Percentiles rank a stretch among this genome's conserved stretches.
phyloP scores from a whole-genome alignment of 2,888 invertebrate genomes.

The Nycteola revayana region DNA sequence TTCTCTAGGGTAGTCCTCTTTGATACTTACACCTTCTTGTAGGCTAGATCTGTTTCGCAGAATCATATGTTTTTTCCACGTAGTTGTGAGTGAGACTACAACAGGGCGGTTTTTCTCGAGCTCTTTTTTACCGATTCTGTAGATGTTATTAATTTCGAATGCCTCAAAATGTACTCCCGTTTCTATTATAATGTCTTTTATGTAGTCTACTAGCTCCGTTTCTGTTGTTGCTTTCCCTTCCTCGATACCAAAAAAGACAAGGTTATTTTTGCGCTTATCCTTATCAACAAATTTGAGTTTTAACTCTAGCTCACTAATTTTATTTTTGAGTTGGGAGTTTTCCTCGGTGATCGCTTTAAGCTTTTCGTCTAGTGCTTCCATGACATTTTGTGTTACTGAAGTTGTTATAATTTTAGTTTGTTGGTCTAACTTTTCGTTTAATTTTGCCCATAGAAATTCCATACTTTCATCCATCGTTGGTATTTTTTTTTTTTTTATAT shows the following conservation, averaged over 20 bases:
- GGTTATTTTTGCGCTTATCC: conserved; percentile 2
- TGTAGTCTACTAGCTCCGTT: conserved; percentile 7
- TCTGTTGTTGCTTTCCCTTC: conserved; percentile 1
- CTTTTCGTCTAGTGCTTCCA: conserved; percentile 14
- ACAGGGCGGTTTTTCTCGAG: neutral
- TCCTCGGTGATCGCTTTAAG: conserved; percentile 13
- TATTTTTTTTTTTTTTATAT: conserved; percentile 3
- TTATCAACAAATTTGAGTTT: conserved; percentile 6
- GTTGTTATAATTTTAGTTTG: conserved; percentile 14
- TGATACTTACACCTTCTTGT: conserved; percentile 8
- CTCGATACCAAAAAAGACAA: conserved; percentile 4
- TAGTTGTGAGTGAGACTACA: neutral
- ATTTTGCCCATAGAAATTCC: conserved; percentile 13
- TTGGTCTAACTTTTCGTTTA: conserved; percentile 13
- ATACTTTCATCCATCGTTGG: conserved; percentile 13
- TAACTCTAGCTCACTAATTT: conserved; percentile 8
- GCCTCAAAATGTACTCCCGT: conserved; percentile 8
- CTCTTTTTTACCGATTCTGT: neutral
- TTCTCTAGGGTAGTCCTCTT: conserved; percentile 17
- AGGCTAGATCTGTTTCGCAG: conserved; percentile 9
- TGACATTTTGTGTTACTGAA: conserved; percentile 16
- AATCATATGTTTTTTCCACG: conserved; percentile 6
- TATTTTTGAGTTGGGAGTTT: conserved; percentile 10
- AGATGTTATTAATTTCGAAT: conserved; percentile 2
- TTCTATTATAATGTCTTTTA: conserved; percentile 10